A percentile compares a stretch with the other conserved stretches of the same genome.
Conservation (phyloP, 2,888 invertebrate species). For the Eupelmus urozonus region DNA sequence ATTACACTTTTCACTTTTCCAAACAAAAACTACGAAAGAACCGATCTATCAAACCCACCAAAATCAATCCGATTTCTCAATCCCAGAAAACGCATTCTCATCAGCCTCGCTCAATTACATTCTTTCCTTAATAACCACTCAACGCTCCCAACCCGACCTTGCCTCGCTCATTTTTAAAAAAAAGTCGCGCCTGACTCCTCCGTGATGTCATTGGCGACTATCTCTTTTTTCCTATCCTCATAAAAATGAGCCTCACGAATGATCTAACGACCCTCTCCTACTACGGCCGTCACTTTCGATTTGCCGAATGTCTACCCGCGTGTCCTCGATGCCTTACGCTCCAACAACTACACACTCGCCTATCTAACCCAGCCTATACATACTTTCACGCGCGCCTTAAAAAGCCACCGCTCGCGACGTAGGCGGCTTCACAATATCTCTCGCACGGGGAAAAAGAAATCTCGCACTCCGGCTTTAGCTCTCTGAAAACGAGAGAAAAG, state of each 20-base stretch:
- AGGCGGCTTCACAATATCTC: slow-evolving; percentile 7
- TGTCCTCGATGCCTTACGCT: neutral
- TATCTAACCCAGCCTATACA: neutral
- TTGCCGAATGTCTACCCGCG: slow-evolving; percentile 7
- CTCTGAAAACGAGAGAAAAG: no score
- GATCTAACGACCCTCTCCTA: slow-evolving; percentile 17
- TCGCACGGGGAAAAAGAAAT: slow-evolving; percentile 26
- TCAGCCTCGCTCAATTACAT: no score
- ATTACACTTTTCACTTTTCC: no score
- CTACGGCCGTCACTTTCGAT: slow-evolving; percentile 32
- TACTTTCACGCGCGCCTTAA: slow-evolving; percentile 25
- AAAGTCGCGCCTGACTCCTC: neutral
- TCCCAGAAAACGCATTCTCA: no score
- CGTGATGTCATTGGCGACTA: neutral
- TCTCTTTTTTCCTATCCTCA: neutral
- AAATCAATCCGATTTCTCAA: no score
- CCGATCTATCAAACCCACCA: no score
- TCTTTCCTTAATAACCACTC: neutral
- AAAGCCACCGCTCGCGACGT: slow-evolving; percentile 5
- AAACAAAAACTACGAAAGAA: no score
- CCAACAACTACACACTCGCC: neutral
- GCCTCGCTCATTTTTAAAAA: neutral
- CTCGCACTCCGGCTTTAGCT: neutral
- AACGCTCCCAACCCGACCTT: slow-evolving; percentile 13
- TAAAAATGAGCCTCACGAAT: neutral